Evolutionary conservation across 1,140 invertebrate species (phyloP), one percentile per base, ranked within the genome.

Genomic region (Rhagoletis pomonella): DNA sequence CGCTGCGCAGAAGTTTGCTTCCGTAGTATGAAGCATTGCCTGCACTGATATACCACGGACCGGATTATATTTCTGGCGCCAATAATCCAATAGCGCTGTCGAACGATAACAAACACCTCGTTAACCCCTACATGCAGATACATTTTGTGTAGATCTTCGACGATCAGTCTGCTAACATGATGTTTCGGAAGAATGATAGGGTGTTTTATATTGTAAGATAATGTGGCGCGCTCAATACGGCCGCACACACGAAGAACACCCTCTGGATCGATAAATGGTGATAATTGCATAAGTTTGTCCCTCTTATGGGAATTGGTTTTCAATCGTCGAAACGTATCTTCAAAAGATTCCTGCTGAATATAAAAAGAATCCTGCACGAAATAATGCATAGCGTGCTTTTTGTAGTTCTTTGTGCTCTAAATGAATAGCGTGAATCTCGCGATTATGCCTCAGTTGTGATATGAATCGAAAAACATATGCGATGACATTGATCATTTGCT

Each of bases 191-290:
- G 85, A n/a, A 94, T 73, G 9, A 93, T 90, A 0, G 93, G 94
- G 89, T 93, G 92, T 88, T 93, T 94, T 50, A 90, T 88, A 47
- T 91, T 89, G 60, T 89, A 81, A 4, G 88, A 69, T 3, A 93
- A 84, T 6, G 86, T 81, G 1, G 92, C 87, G 60, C 93, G 87
- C n/a, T 86, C 85, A 3, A 94, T 59, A 87, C 93, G 87, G 29
- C 93, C 92, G 5, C 93, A 93, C 2, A 94, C 93, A 39, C 93
- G 88, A 62, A 94, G 64, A 19, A 93, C 67, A 6, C 90, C 90
- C 12, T 90, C 14, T 39, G 47, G 42, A 17, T 81, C 47, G 17
- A 9, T 17, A 42, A 81, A 67, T 19, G 65, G 65, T 42, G 65
- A 19, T 67, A 67, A 67, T n/a, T 67, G n/a, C 39, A 42, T 42